Base-by-base conservation (phyloP, 2,888 invertebrate species). In the Plebejus melissa region DNA sequence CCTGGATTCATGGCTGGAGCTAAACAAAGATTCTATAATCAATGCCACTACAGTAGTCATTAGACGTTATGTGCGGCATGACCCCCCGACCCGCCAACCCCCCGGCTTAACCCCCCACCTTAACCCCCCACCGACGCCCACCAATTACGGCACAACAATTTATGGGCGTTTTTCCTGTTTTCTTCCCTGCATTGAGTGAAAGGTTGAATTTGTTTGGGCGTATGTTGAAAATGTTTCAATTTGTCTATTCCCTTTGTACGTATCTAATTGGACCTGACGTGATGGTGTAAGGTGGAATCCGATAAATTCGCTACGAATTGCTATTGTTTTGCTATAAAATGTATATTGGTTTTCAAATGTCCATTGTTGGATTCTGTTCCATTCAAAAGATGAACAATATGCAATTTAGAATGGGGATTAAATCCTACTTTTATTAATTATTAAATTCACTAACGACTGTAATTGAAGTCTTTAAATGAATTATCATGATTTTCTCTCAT, bases 131-230 rank as follows among this genome's bases (percentile, higher is more conserved):
- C 74, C 38, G 76, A 77, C 78, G 78, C 78, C 78, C 69, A 75
- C 77, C 78, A 78, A 78, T 78, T 78, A 75, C 75, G 57, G 70
- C 54, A 70, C 70, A 70, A 70, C 75, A 75, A 75, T 71, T 75
- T 75, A 75, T 70, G 22, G 70, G 28, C 70, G 75, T 57, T 75
- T 71, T 75, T 60, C 70, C 75, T 75, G 70, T 75, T 75, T 70
- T 70, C 22, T 54, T 46, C 69, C 72, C 70, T 74, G 69, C 50
- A 76, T 74, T 74, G 65, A 65, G 65, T 65, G 74, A 74, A 70
- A 75, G 69, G 70, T 70, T 38, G 70, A 70, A 75, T 58, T 75
- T 58, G 38, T 70, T 75, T 70, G 58, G 54, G 54, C 54, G 57
- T 71, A 38, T 58, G 75, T 71, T 54, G 69, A 69, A 69, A 75